Evolutionary conservation across 1,140 invertebrate species (phyloP), one percentile per base, ranked within the genome.

Genomic region (Cepaea nemoralis): DNA sequence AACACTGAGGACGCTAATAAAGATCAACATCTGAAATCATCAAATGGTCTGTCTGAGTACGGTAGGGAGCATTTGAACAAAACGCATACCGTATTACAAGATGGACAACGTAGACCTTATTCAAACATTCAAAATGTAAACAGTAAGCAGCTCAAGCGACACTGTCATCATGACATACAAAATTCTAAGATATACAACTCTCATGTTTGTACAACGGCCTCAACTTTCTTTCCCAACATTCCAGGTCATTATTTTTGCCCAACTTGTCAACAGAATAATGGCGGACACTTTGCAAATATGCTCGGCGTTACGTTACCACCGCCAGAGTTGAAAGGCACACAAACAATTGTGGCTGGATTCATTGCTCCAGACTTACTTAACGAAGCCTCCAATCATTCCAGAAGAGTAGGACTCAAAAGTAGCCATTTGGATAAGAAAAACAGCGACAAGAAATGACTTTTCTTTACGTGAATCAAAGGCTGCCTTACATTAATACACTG

Each of bases 301-400:
- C n/a, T n/a, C n/a, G n/a, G n/a, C n/a, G n/a, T n/a, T n/a, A n/a
- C n/a, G n/a, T n/a, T n/a, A n/a, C n/a, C n/a, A n/a, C n/a, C n/a
- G n/a, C n/a, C n/a, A n/a, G n/a, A n/a, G n/a, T n/a, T n/a, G n/a
- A n/a, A n/a, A n/a, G n/a, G n/a, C n/a, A n/a, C n/a, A n/a, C n/a
- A n/a, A n/a, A n/a, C n/a, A n/a, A n/a, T n/a, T n/a, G n/a, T n/a
- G n/a, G n/a, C n/a, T n/a, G n/a, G n/a, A n/a, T n/a, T n/a, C n/a
- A 35, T 35, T 39, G 69, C 12, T 48, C 73, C 73, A 10, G 73
- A 75, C 48, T 27, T 75, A 14, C 16, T 75, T 10, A 45, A 75
- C n/a, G 73, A 75, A 75, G 73, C 73, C 10, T 40, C 73, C 48
- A 45, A 75, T n/a, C 40, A 75, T 48, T 48, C 45, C 45, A 27